Percentiles rank a stretch among this genome's conserved stretches.
Evolutionary conservation across 2,113 vertebrate genomes (phyloP).

Genomic region (Brachyhypopomus occidentalis): DNA sequence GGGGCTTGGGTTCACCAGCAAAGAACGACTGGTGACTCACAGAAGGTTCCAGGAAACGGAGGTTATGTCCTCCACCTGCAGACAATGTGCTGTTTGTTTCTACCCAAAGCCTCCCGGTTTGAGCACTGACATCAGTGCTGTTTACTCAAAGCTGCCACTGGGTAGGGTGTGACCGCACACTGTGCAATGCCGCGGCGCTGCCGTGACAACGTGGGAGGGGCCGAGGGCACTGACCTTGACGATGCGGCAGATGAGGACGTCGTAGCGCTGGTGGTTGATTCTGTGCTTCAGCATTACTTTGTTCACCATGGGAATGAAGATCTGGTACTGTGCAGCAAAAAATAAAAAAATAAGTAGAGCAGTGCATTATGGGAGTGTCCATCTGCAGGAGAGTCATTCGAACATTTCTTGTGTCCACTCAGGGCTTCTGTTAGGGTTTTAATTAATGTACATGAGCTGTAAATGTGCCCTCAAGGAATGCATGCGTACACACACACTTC

Average conservation of each 20-base stretch:
- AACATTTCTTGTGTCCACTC: neutral
- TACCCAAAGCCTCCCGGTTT: neutral
- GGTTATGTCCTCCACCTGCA: slow-evolving; percentile 37
- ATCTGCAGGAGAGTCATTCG: slow-evolving; percentile 1
- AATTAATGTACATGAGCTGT: slow-evolving; percentile 1
- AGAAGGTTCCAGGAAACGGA: slow-evolving; percentile 22
- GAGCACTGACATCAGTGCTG: slow-evolving; percentile 28
- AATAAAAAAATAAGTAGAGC: slow-evolving; percentile 26
- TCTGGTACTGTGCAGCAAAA: slow-evolving; percentile 85
- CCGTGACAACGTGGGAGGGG: neutral
- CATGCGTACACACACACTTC: too few relatives aligned
- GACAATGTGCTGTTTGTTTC: slow-evolving; percentile 44
- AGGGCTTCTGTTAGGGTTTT: slow-evolving; percentile 4
- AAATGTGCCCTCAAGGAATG: too few relatives aligned
- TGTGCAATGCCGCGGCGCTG: neutral
- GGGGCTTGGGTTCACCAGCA: slow-evolving; percentile 41
- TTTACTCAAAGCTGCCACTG: neutral
- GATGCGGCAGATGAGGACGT: slow-evolving; percentile 96
- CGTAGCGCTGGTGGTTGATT: slow-evolving; percentile 95
- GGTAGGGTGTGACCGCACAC: neutral
- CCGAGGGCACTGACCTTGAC: slow-evolving; percentile 82
- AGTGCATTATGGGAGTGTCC: neutral
- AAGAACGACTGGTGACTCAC: slow-evolving; percentile 33
- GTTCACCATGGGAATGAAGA: slow-evolving; percentile 99
- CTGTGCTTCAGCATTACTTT: slow-evolving; percentile 95